Percentiles rank a stretch among this genome's conserved stretches.
Conservation (phyloP, 2,797 vertebrate species). For the Hippopotamyrus pictus region DNA sequence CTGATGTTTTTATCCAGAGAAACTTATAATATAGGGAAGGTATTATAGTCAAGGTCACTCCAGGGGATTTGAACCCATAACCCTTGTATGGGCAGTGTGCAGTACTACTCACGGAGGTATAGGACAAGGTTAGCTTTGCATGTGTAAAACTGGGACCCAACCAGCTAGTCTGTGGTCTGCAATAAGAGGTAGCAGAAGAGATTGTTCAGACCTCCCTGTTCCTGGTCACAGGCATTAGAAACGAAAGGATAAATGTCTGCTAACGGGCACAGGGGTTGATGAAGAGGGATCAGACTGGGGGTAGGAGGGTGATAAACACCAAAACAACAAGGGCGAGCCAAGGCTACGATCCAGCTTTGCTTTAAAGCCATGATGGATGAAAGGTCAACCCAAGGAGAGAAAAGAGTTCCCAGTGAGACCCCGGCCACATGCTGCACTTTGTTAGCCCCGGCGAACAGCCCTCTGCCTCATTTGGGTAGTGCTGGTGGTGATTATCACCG, state of each 20-base stretch:
- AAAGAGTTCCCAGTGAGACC: constrained; percentile 79
- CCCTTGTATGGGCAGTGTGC: not conserved
- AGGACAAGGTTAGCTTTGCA: not conserved
- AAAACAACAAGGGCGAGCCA: constrained; percentile 58
- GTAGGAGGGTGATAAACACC: not conserved
- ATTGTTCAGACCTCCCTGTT: not conserved
- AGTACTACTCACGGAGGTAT: not conserved
- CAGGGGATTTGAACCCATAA: not conserved
- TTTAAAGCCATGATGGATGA: constrained; percentile 79
- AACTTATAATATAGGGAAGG: not conserved
- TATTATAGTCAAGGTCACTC: not conserved
- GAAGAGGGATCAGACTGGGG: not conserved
- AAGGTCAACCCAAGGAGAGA: constrained; percentile 87
- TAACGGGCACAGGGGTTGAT: not conserved
- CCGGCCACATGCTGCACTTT: constrained; percentile 64
- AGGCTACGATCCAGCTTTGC: constrained; percentile 43
- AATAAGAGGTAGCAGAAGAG: not conserved
- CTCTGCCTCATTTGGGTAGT: not conserved
- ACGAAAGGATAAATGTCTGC: not conserved
- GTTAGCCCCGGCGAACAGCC: not conserved
- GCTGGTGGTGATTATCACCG: not conserved
- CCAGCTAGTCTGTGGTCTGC: not conserved
- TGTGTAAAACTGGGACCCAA: not conserved
- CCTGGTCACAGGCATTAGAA: not conserved
- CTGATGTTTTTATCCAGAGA: not conserved